Evolutionary conservation across 2,888 invertebrate species (phyloP).

Genomic region (Trachelus tabidus): DNA sequence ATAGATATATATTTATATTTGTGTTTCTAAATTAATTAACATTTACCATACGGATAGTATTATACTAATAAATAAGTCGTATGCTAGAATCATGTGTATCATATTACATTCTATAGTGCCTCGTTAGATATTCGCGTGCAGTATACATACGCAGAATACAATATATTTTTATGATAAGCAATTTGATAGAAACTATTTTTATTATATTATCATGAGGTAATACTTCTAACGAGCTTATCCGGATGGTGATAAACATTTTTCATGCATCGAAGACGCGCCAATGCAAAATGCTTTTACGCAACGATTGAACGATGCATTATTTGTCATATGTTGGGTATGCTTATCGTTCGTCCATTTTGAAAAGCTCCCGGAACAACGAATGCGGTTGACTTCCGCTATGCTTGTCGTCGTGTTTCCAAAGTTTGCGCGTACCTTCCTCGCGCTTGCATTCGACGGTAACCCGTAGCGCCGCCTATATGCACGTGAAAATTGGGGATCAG

Average conservation of each 20-base stretch:
- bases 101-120: background rate
- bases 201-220: too few species aligned
- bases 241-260: too few species aligned
- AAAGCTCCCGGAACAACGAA: background rate
- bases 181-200: too few species aligned
- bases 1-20: background rate
- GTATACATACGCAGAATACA: too few species aligned
- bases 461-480: constrained; percentile 21
- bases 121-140: too few species aligned
- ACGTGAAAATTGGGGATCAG: constrained; percentile 46
- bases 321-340: background rate
- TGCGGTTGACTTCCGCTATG: background rate
- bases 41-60: background rate
- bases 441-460: constrained; percentile 47
- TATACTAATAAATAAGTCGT: background rate
- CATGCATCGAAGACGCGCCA: too few species aligned
- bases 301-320: too few species aligned
- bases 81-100: background rate
- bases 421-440: constrained; percentile 16
- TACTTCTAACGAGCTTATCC: too few species aligned
- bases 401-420: background rate
- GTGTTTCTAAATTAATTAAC: background rate
- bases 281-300: too few species aligned
- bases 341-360: background rate
- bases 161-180: too few species aligned